These are phyloP conservation scores for Argynnis bischoffii DNA, from an alignment of 2,888 invertebrate genomes.

Conservation along the genomic window DNA sequence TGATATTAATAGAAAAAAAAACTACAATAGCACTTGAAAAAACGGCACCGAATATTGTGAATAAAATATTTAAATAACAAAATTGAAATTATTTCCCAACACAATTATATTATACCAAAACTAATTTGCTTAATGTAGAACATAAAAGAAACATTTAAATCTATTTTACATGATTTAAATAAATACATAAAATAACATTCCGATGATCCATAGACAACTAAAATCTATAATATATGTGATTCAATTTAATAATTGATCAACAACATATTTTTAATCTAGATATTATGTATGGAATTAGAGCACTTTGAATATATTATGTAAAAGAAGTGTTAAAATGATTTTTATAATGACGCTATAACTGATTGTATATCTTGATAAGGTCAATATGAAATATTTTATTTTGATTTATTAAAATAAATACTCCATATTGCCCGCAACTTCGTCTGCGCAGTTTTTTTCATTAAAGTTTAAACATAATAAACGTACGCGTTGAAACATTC, in stretches of 20 bases:
- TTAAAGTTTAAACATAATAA: too few relatives aligned
- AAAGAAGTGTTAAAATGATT: conserved; percentile 7
- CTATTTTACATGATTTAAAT: conserved; percentile 32
- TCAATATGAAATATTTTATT: conserved; percentile 8
- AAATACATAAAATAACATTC: conserved; percentile 31
- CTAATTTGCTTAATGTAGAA: conserved; percentile 31
- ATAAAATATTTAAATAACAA: conserved; percentile 11
- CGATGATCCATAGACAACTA: conserved; percentile 14
- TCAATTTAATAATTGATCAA: conserved; percentile 26
- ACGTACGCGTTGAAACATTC: too few relatives aligned
- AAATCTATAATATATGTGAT: conserved; percentile 27
- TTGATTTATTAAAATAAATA: neutral
- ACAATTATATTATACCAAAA: conserved; percentile 24
- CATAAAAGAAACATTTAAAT: conserved; percentile 35
- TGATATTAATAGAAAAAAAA: too few relatives aligned
- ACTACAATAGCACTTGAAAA: neutral
- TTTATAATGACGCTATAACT: conserved; percentile 2
- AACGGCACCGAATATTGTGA: neutral
- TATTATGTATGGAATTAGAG: conserved; percentile 36
- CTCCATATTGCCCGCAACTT: too few relatives aligned
- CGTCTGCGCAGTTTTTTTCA: too few relatives aligned
- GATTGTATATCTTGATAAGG: neutral
- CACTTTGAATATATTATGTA: conserved; percentile 23
- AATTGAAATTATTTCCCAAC: conserved; percentile 29
- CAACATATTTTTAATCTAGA: conserved; percentile 18